Evolutionary conservation across 2,797 vertebrate genomes (phyloP).

Genomic region (Melanotaenia parkinsoni): DNA sequence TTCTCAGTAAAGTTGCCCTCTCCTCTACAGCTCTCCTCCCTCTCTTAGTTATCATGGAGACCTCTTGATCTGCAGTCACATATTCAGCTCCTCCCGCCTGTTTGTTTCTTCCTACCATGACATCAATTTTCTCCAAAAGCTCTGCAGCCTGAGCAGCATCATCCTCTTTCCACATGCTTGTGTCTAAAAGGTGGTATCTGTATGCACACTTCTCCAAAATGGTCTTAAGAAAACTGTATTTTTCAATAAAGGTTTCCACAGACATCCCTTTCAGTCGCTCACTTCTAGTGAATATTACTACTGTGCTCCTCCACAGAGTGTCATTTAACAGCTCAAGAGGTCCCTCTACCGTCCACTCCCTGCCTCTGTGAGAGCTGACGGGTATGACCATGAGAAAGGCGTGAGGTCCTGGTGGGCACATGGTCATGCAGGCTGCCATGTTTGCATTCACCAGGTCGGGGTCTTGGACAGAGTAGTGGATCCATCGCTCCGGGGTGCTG

Average conservation of each 20-base stretch:
- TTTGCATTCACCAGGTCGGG: conserved; percentile 28
- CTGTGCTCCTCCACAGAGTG: conserved; percentile 41
- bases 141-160: conserved; percentile 34
- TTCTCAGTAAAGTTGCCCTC: conserved; percentile 22
- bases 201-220: conserved; percentile 49
- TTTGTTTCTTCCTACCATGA: conserved; percentile 26
- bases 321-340: conserved; percentile 53
- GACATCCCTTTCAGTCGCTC: conserved; percentile 40
- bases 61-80: conserved; percentile 17
- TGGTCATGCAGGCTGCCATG: conserved; percentile 40
- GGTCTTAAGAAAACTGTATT: conserved; percentile 24
- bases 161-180: conserved; percentile 36
- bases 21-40: conserved; percentile 32
- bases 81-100: conserved; percentile 27
- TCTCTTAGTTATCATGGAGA: conserved; percentile 12
- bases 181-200: conserved; percentile 58
- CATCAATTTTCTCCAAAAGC: conserved; percentile 49
- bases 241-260: conserved; percentile 18
- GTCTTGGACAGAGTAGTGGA: conserved; percentile 47
- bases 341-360: conserved; percentile 64
- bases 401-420: conserved; percentile 63
- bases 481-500: conserved; percentile 61
- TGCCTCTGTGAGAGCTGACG: conserved; percentile 40
- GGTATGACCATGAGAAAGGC: conserved; percentile 61
- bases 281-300: conserved; percentile 52